Evolutionary conservation across 2,888 invertebrate genomes (phyloP), one percentile per base, ranked within the genome.

Genomic region (Lysandra coridon): DNA sequence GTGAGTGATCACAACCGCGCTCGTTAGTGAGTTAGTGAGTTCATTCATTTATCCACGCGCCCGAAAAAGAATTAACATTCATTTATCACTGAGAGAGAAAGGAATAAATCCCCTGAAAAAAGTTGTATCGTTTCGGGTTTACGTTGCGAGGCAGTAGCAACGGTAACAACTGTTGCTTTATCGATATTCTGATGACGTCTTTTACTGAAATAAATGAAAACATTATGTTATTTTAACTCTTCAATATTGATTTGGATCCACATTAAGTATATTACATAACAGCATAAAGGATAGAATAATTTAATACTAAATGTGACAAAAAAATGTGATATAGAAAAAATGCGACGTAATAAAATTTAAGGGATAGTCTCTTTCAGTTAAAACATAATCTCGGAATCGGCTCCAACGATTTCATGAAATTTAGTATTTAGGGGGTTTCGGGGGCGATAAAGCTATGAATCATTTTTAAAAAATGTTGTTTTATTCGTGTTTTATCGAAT

Each of bases 1-100:
- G 75, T 75, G 75, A 75, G 10, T 30, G 75, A 75, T 75, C 75
- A 75, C 75, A 75, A 49, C 75, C 75, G 17, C 53, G 75, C 30
- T 75, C 75, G 75, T 75, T 75, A 75, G 75, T 44, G 75, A 75
- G 75, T 75, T 30, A 69, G 69, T 37, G 69, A 69, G 69, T 69
- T 69, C 69, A 69, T 49, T 49, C 75, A 75, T 75, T 75, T 75
- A 75, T 75, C 49, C 75, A 53, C 49, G 12, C 75, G 75, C 75
- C 49, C 75, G 75, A 75, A 75, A 75, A 75, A 49, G 75, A 75
- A 75, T 75, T 75, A 75, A 53, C 75, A 75, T 75, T 75, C n/a
- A 53, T 75, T 75, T 75, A 75, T 75, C 53, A 75, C 75, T 49
- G 49, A 14, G 75, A 49, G n/a, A 49, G 49, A 49, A 75, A 49